These are phyloP conservation scores for Dioctria linearis DNA, from an alignment of 2,888 invertebrate species.

Conservation along the genomic window DNA sequence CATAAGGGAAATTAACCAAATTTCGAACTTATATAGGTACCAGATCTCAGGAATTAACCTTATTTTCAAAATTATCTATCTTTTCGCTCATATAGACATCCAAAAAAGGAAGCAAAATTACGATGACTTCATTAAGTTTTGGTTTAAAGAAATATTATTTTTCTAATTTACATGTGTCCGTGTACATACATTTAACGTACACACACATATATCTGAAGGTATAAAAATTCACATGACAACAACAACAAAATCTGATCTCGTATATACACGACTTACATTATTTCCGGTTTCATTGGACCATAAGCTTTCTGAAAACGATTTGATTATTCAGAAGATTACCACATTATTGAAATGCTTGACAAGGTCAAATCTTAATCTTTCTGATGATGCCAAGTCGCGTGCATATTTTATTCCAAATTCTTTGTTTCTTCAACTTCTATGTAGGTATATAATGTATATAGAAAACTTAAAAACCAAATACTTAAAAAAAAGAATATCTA, in stretches of 20 bases:
- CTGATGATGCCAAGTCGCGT: background rate
- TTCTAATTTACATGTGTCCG: background rate
- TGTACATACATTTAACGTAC: background rate
- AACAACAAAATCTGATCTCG: background rate
- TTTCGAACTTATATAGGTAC: too few species aligned
- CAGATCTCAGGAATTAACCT: too few species aligned
- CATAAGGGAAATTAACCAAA: too few species aligned
- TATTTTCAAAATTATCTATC: too few species aligned
- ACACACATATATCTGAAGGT: background rate
- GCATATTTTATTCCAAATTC: background rate
- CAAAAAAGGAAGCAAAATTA: background rate
- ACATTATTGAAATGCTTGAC: constrained; percentile 39
- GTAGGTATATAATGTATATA: too few species aligned
- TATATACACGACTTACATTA: background rate
- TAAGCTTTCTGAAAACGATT: background rate
- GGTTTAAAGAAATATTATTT: background rate
- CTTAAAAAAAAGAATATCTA: background rate
- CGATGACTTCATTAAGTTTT: background rate
- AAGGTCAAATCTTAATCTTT: constrained; percentile 11
- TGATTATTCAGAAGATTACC: constrained; percentile 34
- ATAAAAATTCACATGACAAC: constrained; percentile 15
- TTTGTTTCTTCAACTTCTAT: background rate
- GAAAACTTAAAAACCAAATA: too few species aligned
- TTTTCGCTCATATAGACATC: too few species aligned
- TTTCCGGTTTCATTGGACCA: constrained; percentile 18